These are phyloP conservation scores for Oryzias celebensis DNA, from an alignment of 2,113 vertebrate genomes.

Conservation along the genomic window DNA sequence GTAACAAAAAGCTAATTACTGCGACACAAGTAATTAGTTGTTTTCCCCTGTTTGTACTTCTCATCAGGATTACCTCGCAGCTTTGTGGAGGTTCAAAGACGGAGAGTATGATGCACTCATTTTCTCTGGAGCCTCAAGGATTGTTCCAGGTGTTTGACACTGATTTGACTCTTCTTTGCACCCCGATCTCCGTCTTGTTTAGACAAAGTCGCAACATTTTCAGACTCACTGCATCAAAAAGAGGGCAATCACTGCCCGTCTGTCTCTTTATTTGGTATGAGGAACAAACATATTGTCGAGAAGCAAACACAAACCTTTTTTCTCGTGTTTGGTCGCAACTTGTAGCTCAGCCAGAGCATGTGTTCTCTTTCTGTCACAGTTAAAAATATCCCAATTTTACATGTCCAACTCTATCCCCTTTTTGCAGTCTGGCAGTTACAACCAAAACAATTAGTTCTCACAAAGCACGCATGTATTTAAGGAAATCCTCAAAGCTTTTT, in stretches of 20 bases:
- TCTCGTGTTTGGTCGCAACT: constrained; percentile 7
- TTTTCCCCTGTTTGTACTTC: constrained; percentile 31
- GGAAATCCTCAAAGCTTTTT: constrained; percentile 26
- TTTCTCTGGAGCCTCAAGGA: constrained; percentile 11
- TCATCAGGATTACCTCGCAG: constrained; percentile 28
- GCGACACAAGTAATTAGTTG: constrained; percentile 52
- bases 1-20: constrained; percentile 64
- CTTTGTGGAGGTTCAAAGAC: constrained; percentile 20
- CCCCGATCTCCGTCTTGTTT: not conserved
- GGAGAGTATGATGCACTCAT: constrained; percentile 4
- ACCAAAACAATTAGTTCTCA: constrained; percentile 16
- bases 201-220: constrained; percentile 8
- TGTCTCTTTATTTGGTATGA: constrained; percentile 20
- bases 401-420: constrained; percentile 4
- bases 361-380: constrained; percentile 19
- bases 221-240: not conserved
- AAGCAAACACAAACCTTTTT: constrained; percentile 18
- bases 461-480: constrained; percentile 16
- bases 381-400: not conserved
- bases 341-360: constrained; percentile 19
- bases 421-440: constrained; percentile 6
- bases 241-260: constrained; percentile 10
- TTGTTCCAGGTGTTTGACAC: constrained; percentile 18
- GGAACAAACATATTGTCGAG: constrained; percentile 21
- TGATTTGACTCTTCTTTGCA: constrained; percentile 19